A percentile compares a stretch with the other conserved stretches of the same genome.
Evolutionary conservation across 2,113 vertebrate genomes (phyloP).

Genomic region (Apteryx mantelli): DNA sequence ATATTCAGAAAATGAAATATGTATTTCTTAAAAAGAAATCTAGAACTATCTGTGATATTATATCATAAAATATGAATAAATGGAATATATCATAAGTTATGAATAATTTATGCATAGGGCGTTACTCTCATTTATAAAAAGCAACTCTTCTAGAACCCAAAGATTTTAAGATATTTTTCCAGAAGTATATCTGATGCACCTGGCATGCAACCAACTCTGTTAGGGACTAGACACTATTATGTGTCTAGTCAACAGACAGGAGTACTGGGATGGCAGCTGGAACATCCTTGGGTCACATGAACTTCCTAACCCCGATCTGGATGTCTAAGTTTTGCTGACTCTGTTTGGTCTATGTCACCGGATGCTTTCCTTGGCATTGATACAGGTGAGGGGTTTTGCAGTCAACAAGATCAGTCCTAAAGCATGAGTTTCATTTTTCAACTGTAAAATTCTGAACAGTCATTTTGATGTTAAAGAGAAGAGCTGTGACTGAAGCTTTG

Average conservation of each 20-base stretch:
- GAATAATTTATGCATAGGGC: fast-evolving
- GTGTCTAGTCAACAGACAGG: not conserved
- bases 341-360: conserved; percentile 21
- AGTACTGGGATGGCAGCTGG: not conserved
- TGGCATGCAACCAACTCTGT: not conserved
- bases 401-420: not conserved
- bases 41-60: not conserved
- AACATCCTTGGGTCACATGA: not conserved
- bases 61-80: too few species aligned
- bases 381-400: not conserved
- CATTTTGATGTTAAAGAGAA: not conserved
- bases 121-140: not conserved
- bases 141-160: not conserved
- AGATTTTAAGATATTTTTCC: not conserved
- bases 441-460: not conserved
- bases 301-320: not conserved
- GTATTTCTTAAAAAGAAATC: not conserved
- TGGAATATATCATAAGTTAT: too few species aligned
- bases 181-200: not conserved
- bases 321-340: not conserved
- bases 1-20: not conserved
- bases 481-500: conserved; percentile 17
- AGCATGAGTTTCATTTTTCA: not conserved
- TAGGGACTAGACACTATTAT: not conserved
- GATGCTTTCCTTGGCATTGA: conserved; percentile 62